phyloP scores from a whole-genome alignment of 2,113 vertebrate genomes.

The Salvelinus alpinus region DNA sequence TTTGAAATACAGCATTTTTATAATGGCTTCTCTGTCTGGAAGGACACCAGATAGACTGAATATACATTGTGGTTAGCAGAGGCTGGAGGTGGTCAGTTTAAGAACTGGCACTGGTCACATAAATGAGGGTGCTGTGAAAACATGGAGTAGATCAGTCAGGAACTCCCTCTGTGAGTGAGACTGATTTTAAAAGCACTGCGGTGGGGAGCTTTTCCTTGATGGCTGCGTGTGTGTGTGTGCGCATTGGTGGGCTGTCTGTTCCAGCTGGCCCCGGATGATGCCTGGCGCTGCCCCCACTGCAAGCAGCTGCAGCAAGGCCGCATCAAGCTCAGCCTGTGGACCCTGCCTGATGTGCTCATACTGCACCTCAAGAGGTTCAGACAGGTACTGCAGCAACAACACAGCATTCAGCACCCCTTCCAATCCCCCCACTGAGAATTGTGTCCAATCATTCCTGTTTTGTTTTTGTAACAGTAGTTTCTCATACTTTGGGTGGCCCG shows the following conservation, averaged over 20 bases:
- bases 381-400: slow-evolving; percentile 76
- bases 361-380: slow-evolving; percentile 95
- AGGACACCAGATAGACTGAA: slow-evolving; percentile 13
- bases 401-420: neutral
- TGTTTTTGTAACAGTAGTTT: no score
- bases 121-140: slow-evolving; percentile 2
- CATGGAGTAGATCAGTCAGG: slow-evolving; percentile 11
- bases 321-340: slow-evolving; percentile 96
- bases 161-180: no score
- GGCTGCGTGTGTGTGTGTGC: neutral
- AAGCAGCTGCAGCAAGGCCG: slow-evolving; percentile 98
- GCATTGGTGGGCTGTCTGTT: slow-evolving; percentile 37
- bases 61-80: slow-evolving; percentile 49
- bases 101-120: slow-evolving; percentile 23
- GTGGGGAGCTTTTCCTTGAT: slow-evolving; percentile 45
- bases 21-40: slow-evolving; percentile 3
- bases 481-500: no score
- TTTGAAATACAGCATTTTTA: slow-evolving; percentile 41
- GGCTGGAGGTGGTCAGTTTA: slow-evolving; percentile 25
- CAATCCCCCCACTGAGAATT: no score
- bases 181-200: slow-evolving; percentile 13
- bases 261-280: slow-evolving; percentile 94
- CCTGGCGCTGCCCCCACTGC: slow-evolving; percentile 97
- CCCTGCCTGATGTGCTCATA: slow-evolving; percentile 94
- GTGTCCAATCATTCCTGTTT: no score